A percentile compares a stretch with the other conserved stretches of the same genome.
These are phyloP conservation scores for Chymomyza procnemis DNA, from an alignment of 2,888 invertebrate genomes.

Conservation along the genomic window DNA sequence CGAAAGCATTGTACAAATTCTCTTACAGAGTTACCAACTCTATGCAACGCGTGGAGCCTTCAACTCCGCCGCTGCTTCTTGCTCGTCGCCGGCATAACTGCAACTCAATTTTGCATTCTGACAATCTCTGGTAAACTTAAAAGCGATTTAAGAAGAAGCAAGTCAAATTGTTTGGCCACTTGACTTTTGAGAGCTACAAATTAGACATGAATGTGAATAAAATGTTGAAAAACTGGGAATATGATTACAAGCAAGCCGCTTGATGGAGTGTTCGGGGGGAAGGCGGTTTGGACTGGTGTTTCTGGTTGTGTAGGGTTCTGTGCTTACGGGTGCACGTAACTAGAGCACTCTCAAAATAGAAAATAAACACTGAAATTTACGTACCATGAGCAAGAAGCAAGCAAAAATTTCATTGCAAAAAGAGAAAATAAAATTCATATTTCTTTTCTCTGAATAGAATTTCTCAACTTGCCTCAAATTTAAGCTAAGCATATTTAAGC, in stretches of 20 bases:
- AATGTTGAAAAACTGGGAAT: background rate
- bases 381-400: too few relatives aligned
- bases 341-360: too few relatives aligned
- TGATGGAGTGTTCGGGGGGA: background rate
- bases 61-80: background rate
- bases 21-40: background rate
- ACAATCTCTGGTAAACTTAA: background rate
- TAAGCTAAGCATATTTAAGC: too few relatives aligned
- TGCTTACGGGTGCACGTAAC: too few relatives aligned
- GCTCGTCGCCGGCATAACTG: background rate
- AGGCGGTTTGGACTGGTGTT: background rate
- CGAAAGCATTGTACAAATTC: background rate
- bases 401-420: too few relatives aligned
- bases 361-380: too few relatives aligned
- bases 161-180: background rate
- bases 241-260: background rate
- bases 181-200: background rate
- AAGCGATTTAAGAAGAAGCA: background rate
- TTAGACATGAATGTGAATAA: background rate
- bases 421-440: too few relatives aligned
- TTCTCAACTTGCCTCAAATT: too few relatives aligned
- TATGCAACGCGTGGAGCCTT: background rate
- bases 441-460: too few relatives aligned
- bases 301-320: background rate
- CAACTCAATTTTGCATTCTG: background rate